Base-by-base conservation (phyloP, 2,113 vertebrate genomes). In the Hippoglossus stenolepis region DNA sequence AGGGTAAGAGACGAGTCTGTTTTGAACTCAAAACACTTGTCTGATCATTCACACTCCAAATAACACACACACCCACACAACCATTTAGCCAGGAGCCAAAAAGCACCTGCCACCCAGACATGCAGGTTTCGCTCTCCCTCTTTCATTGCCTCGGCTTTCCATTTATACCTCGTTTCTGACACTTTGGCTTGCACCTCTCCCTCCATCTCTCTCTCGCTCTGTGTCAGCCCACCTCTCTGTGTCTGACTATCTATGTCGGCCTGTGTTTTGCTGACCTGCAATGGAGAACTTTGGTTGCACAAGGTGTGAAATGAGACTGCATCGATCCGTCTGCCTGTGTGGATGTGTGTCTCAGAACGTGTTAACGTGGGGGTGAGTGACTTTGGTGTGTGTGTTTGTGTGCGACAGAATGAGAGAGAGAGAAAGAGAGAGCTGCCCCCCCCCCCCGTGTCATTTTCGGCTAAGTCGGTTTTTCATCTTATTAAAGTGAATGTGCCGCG, bases 261-360 rank as follows among this genome's bases (percentile, higher is more conserved):
- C 62, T 77, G 60, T 79, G 72, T 83, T 82, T 79, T 73, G 66
- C 64, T 73, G 67, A 82, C 75, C 58, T 78, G 65, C 72, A 75
- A 65, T 64, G 59, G 68, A 84, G 65, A 89, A 90, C 70, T 79
- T 84, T 53, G 85, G 80, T 74, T 85, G 76, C 85, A 83, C 87
- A 70, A 83, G 82, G 87, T 90, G 88, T 93, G 86, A 91, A 91
- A 91, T 89, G 86, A 91, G 86, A 81, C 67, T 47, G 14, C 87
- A 93, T 93, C 80, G 91, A 93, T 91, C 84, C 9, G 77, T 84
- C 75, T 86, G 80, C 47, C 47, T 40, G 60, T 49, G 77, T 73
- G 75, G 20, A 73, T 75, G 72, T 65, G 70, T 74, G 64, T 67
- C 71, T 85, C 31, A 2, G 56, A 14, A 14, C 4, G 45, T 17